Percentiles rank a stretch among this genome's conserved stretches.
phyloP scores from a whole-genome alignment of 2,113 vertebrate genomes.

The Peromyscus maniculatus region DNA sequence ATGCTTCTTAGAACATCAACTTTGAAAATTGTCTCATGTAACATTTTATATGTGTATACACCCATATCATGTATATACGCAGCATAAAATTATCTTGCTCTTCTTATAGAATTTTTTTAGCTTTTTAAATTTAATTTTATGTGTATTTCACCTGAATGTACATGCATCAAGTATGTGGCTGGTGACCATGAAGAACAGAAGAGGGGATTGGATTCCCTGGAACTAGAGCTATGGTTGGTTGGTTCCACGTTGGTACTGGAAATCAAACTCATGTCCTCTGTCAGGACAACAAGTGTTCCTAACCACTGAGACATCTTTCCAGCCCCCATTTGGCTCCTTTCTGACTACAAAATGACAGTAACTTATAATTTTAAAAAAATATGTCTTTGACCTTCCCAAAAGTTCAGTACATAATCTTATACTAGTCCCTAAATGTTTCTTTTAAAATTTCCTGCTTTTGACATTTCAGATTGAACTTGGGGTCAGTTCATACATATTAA shows the following conservation, averaged over 20 bases:
- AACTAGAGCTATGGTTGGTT: background rate
- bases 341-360: background rate
- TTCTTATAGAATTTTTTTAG: background rate
- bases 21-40: constrained; percentile 5
- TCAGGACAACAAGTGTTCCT: background rate
- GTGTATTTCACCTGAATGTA: background rate
- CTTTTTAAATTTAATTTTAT: background rate
- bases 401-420: constrained; percentile 36
- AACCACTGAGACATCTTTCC: background rate
- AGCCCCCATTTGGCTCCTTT: background rate
- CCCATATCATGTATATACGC: background rate
- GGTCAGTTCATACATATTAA: constrained; percentile 62
- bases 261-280: background rate
- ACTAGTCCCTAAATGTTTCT: background rate
- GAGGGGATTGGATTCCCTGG: background rate
- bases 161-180: background rate
- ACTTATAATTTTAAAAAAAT: constrained; percentile 47
- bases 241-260: background rate
- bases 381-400: constrained; percentile 50
- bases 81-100: background rate
- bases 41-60: background rate
- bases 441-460: constrained; percentile 65
- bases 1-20: constrained; percentile 29
- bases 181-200: background rate
- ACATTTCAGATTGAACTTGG: constrained; percentile 63